These are phyloP conservation scores for Babylonia areolata DNA, from an alignment of 1,140 invertebrate species.

Conservation along the genomic window DNA sequence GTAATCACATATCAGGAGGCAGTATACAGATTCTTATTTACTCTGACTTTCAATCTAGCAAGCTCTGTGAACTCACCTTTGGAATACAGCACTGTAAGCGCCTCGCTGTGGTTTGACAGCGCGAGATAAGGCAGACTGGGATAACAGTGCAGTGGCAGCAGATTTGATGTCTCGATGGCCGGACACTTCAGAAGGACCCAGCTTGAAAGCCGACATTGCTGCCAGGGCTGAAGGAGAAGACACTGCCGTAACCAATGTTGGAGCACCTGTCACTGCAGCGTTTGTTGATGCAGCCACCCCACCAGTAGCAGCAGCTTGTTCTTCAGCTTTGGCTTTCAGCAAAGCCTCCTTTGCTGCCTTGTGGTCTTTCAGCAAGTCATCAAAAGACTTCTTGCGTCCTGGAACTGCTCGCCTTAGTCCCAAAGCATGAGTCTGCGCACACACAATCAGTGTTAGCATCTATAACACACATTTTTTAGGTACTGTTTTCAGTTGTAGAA, in stretches of 20 bases:
- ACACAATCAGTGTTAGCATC: conserved; percentile 29
- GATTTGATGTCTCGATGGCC: conserved; percentile 25
- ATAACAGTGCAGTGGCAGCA: background rate
- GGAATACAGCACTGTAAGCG: background rate
- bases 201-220: conserved; percentile 9
- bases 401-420: conserved; percentile 84
- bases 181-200: conserved; percentile 25
- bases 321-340: conserved; percentile 65
- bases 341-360: conserved; percentile 78
- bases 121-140: background rate
- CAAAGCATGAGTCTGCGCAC: conserved; percentile 83
- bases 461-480: background rate
- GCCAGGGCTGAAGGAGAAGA: conserved; percentile 32
- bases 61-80: conserved; percentile 12
- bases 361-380: conserved; percentile 87
- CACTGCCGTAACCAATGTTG: conserved; percentile 34
- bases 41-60: background rate
- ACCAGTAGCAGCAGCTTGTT: conserved; percentile 51
- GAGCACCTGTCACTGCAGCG: conserved; percentile 2
- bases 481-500: too few species aligned
- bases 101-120: background rate
- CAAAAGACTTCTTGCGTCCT: conserved; percentile 86
- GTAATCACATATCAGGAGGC: too few species aligned
- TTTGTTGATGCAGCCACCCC: conserved; percentile 34
- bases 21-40: too few species aligned